These are phyloP conservation scores for Clamator glandarius DNA, from an alignment of 2,797 vertebrate genomes.

Conservation along the genomic window DNA sequence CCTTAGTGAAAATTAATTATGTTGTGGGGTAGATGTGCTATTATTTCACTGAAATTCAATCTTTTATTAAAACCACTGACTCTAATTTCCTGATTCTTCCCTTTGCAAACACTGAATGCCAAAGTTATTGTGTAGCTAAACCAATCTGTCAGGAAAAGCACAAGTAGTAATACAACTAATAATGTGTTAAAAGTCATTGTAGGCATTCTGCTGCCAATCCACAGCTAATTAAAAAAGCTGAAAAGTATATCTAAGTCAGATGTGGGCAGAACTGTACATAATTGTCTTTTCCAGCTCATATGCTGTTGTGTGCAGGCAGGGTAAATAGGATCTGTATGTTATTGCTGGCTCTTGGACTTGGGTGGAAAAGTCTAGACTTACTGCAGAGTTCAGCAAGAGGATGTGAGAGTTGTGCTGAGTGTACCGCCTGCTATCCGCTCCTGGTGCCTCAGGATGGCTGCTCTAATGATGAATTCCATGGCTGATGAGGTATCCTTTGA, in stretches of 20 bases:
- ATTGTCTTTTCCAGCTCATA: neutral
- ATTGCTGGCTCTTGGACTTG: accelerated
- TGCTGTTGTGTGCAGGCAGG: neutral
- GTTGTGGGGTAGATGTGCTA: neutral
- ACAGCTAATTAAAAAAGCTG: neutral
- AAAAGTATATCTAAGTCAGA: neutral
- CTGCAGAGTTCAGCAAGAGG: neutral
- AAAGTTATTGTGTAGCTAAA: neutral
- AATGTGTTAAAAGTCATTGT: neutral
- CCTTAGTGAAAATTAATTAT: neutral
- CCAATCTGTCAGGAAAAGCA: neutral
- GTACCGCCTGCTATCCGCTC: neutral
- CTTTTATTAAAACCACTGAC: neutral
- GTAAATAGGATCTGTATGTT: neutral
- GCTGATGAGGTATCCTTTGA: neutral
- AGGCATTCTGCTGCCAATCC: neutral
- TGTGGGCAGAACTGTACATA: neutral
- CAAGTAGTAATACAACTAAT: neutral
- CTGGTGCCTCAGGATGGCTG: neutral
- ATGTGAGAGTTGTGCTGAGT: neutral
- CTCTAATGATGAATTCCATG: neutral
- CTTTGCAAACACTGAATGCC: neutral
- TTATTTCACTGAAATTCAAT: slow-evolving; percentile 10
- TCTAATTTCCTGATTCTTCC: slow-evolving; percentile 37
- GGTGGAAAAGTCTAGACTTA: neutral